phyloP scores from a whole-genome alignment of 2,113 vertebrate species.

The Archilochus colubris region DNA sequence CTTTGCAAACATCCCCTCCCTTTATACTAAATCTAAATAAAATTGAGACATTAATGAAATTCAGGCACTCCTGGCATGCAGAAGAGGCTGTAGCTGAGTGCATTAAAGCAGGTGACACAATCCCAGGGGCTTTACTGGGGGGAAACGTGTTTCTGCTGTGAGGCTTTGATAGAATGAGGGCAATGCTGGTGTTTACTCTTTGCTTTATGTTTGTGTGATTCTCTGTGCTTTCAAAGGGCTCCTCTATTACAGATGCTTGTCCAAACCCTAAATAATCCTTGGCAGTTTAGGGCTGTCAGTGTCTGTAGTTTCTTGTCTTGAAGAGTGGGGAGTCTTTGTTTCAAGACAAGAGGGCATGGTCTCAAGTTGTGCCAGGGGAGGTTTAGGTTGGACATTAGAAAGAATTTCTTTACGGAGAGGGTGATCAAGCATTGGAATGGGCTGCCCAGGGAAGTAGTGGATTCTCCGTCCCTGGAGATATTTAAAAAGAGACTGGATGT shows the following conservation, averaged over 20 bases:
- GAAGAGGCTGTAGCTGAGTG: background rate
- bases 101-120: background rate
- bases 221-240: background rate
- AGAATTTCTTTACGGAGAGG: too few relatives aligned
- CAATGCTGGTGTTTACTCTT: background rate
- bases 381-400: too few relatives aligned
- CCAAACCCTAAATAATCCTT: background rate
- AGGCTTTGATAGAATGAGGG: constrained; percentile 59
- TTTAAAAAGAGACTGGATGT: too few relatives aligned
- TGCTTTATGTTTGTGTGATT: constrained; percentile 25
- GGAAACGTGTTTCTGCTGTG: accelerated
- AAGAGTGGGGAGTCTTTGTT: background rate
- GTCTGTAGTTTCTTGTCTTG: background rate
- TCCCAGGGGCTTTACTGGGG: background rate
- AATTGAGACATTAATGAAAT: background rate
- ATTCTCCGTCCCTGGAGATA: too few relatives aligned
- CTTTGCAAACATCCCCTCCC: background rate
- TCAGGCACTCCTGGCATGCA: background rate
- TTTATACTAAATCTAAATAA: background rate
- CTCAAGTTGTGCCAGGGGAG: too few relatives aligned
- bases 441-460: too few relatives aligned
- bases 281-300: background rate
- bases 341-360: too few relatives aligned
- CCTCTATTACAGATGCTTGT: background rate
- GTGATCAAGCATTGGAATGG: too few relatives aligned